phyloP scores from a whole-genome alignment of 2,888 invertebrate species.

The Urechis unicinctus region DNA sequence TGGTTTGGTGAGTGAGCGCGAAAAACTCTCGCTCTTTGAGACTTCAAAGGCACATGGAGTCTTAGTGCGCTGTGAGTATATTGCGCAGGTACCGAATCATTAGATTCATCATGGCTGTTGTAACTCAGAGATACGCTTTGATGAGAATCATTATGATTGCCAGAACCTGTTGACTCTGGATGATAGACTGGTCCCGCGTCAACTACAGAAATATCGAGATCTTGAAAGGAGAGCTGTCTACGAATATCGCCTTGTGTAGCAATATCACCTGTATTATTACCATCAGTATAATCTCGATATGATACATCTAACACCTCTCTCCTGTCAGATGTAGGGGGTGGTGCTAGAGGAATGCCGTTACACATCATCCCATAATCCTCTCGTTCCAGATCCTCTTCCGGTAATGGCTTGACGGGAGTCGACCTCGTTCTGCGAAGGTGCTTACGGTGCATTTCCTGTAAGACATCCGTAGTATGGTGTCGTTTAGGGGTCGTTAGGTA shows the following conservation, averaged over 20 bases:
- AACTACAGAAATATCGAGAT: not conserved
- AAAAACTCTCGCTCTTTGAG: not conserved
- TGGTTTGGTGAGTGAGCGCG: not conserved
- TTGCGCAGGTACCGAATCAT: not conserved
- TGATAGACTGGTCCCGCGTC: not conserved
- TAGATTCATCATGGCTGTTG: not conserved
- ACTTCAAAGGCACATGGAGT: not conserved
- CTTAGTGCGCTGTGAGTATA: too few species aligned
- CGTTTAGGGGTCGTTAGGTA: constrained; percentile 7
- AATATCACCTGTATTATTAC: not conserved
- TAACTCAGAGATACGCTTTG: not conserved
- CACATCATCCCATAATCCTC: too few species aligned
- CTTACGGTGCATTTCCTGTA: too few species aligned
- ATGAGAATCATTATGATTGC: not conserved
- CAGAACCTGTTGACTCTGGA: not conserved
- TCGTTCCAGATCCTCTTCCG: not conserved
- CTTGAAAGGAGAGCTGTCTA: not conserved
- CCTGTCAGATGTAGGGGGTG: not conserved
- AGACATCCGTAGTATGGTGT: too few species aligned
- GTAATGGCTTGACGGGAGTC: not conserved
- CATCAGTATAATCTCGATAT: not conserved
- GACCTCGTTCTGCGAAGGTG: not conserved
- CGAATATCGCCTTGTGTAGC: too few species aligned
- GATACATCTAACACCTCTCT: not conserved
- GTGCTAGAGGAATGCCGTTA: too few species aligned